Evolutionary conservation across 2,113 vertebrate species (phyloP), one percentile per base, ranked within the genome.

Genomic region (Lepisosteus oculatus): DNA sequence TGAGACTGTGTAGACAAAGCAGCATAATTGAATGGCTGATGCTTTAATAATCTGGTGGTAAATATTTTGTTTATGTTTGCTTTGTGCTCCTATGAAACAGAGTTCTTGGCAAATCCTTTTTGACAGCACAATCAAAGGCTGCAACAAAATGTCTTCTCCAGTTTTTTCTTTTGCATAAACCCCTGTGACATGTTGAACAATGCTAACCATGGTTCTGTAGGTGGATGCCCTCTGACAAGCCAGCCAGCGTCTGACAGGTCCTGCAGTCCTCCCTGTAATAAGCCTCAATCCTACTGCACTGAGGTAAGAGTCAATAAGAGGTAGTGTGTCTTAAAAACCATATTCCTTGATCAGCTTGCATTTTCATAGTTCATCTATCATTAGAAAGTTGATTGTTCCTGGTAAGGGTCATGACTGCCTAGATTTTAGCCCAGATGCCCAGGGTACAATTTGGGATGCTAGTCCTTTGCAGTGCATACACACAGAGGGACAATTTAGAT

Each of bases 221-320:
- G 97, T 72, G 97, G 97, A 72, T 99, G 97, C 78, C 90, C 94
- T 80, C 84, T 93, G 3, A 78, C 92, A 44, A 90, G 78, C 77
- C 93, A 95, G 63, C 93, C 93, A 54, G 89, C 91, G 67, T 88
- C 88, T 78, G 95, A 95, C 84, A 93, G 93, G 87, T 94, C 93
- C 74, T 99, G 97, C 85, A 93, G 93, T 65, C 95, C 95, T 6
- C 91, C 93, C 3, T 99, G 97, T 80, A 92, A 90, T 75, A 93
- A 94, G 73, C 91, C 93, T 56, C 93, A 95, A 66, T 92, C 96
- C 8, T 94, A 93, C 84, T 99, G 97, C 84, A 94, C 90, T 3
- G 94, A 99, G 95, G 97, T 97, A 89, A 81, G 92, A 86, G 66
- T 45, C 63, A 47, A 14, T n/a, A 1, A 51, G 5, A 6, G 47